These are phyloP conservation scores for Pseudorhombus dupliciocellatus DNA, from an alignment of 2,113 vertebrate genomes.

Conservation along the genomic window DNA sequence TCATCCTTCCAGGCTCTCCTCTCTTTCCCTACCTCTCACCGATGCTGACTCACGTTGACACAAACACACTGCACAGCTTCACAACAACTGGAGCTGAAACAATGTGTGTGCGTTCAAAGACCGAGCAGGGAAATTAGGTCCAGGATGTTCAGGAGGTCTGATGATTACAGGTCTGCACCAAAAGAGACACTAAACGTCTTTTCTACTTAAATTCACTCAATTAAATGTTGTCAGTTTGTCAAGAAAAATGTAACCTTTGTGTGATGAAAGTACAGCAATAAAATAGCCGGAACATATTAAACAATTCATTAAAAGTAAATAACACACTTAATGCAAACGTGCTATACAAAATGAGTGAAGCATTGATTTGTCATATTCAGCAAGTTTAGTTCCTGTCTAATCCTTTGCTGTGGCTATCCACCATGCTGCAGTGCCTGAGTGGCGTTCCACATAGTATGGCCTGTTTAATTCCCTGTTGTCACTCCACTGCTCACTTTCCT, in stretches of 20 bases:
- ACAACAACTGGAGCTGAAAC: too few relatives aligned
- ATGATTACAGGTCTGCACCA: too few relatives aligned
- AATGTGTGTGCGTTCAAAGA: too few relatives aligned
- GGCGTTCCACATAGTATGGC: background rate
- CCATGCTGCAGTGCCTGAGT: background rate
- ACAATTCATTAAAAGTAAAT: background rate
- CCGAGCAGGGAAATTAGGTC: too few relatives aligned
- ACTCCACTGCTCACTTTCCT: slow-evolving; percentile 10
- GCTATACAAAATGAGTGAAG: background rate
- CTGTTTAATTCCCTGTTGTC: slow-evolving; percentile 3
- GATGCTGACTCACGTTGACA: too few relatives aligned
- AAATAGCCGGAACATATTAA: background rate
- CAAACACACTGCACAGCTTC: too few relatives aligned
- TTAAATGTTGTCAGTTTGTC: too few relatives aligned
- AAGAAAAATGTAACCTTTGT: background rate
- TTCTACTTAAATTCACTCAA: background rate
- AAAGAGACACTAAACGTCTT: background rate
- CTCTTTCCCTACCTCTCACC: too few relatives aligned
- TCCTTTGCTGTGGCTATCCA: background rate
- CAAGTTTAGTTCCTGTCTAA: background rate
- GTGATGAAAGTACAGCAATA: background rate
- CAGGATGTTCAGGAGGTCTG: too few relatives aligned
- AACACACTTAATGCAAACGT: background rate
- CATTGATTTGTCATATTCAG: background rate
- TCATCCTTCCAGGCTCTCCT: too few relatives aligned